Conservation (phyloP, 2,113 vertebrate genomes). For the Paracanthobrama guichenoti region DNA sequence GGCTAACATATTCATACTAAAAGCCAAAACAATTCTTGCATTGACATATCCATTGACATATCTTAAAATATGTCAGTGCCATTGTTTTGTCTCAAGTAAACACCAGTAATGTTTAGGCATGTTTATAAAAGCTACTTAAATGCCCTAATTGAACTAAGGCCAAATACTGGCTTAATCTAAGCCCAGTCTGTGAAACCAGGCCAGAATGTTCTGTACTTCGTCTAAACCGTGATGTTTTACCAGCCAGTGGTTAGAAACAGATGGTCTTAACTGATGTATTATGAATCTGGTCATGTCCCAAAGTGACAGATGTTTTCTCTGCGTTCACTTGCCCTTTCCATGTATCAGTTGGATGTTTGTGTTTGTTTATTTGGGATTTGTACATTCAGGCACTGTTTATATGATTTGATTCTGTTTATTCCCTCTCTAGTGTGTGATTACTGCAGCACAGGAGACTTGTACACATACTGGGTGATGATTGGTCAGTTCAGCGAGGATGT, state of each 20-base stretch:
- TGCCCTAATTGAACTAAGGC: too few relatives aligned
- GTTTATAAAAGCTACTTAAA: too few relatives aligned
- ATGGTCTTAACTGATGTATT: slow-evolving; percentile 18
- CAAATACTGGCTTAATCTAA: too few relatives aligned
- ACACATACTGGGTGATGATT: slow-evolving; percentile 86
- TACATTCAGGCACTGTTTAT: not conserved
- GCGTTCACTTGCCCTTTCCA: not conserved
- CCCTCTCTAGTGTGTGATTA: slow-evolving; percentile 87
- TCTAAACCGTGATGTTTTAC: slow-evolving; percentile 43
- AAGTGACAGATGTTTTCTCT: slow-evolving; percentile 25
- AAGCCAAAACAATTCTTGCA: too few relatives aligned
- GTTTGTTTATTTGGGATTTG: slow-evolving; percentile 3
- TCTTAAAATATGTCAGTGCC: too few relatives aligned
- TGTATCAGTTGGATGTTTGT: not conserved
- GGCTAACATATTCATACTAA: too few relatives aligned
- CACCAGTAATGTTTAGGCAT: too few relatives aligned
- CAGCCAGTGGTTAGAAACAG: not conserved
- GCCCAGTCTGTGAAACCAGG: too few relatives aligned
- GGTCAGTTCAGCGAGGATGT: slow-evolving; percentile 81
- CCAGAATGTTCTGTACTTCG: slow-evolving; percentile 11
- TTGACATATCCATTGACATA: too few relatives aligned
- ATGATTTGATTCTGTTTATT: slow-evolving; percentile 27
- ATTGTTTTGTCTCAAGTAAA: too few relatives aligned
- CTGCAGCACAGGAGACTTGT: slow-evolving; percentile 89
- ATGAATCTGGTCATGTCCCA: slow-evolving; percentile 18